Evolutionary conservation across 64 coral and sea anemone genomes (phyloP).

Genomic region (Porites lutea): DNA sequence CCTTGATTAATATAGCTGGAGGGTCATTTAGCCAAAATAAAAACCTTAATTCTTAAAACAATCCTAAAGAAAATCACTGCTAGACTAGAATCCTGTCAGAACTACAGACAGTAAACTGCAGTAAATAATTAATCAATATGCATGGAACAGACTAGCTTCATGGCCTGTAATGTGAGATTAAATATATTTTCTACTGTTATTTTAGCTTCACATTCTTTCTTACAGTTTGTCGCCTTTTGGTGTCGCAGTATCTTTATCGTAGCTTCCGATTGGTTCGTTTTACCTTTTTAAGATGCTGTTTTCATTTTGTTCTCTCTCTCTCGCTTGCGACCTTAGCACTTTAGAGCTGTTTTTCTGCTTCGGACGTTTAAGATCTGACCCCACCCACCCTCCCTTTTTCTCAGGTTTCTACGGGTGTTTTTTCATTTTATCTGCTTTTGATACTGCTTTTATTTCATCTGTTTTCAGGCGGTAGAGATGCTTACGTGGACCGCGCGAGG

Average conservation of each 20-base stretch:
- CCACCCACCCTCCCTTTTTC: not conserved
- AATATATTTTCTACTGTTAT: not conserved
- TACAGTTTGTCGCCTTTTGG: too few relatives aligned
- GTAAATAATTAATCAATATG: too few relatives aligned
- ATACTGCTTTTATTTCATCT: not conserved
- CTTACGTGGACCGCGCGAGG: not conserved
- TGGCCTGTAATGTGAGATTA: too few relatives aligned
- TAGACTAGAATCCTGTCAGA: too few relatives aligned
- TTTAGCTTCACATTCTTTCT: conserved; percentile 1
- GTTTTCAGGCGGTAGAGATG: not conserved
- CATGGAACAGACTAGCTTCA: too few relatives aligned
- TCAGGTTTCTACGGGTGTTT: not conserved
- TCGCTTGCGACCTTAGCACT: not conserved
- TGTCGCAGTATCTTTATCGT: not conserved
- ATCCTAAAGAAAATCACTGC: too few relatives aligned
- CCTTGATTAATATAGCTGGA: too few relatives aligned
- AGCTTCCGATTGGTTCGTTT: not conserved
- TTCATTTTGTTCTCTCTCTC: not conserved
- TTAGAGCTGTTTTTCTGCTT: not conserved
- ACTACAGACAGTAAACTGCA: too few relatives aligned
- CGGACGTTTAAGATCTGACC: not conserved
- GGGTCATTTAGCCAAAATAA: too few relatives aligned
- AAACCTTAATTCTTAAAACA: too few relatives aligned
- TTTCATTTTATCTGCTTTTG: not conserved
- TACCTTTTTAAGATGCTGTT: not conserved